Percentiles rank a stretch among this genome's conserved stretches.
Conservation (phyloP, 1,140 invertebrate genomes). For the Aleiodes sp. region DNA sequence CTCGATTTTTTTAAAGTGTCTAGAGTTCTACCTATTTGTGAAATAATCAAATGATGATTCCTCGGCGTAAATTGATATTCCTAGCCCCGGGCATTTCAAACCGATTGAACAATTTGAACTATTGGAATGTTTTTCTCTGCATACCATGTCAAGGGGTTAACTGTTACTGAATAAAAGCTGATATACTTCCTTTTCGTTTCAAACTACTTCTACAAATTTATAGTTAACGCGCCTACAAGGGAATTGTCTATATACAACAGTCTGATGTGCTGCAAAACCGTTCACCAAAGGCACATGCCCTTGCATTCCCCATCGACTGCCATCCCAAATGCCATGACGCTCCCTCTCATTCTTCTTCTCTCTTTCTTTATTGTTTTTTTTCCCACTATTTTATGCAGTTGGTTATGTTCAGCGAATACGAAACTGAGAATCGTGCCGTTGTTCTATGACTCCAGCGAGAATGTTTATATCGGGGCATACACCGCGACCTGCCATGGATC, state of each 20-base stretch:
- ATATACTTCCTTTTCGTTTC: not conserved
- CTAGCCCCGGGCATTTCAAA: no score
- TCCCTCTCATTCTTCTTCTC: conserved; percentile 25
- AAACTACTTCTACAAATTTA: not conserved
- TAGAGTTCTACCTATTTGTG: no score
- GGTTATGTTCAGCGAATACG: not conserved
- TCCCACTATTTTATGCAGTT: no score
- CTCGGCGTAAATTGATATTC: not conserved
- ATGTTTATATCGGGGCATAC: not conserved
- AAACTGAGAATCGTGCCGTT: not conserved
- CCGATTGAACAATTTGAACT: not conserved
- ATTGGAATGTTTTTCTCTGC: not conserved
- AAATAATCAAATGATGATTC: no score
- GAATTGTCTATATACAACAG: not conserved
- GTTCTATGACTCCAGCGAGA: not conserved
- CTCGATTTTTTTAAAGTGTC: no score
- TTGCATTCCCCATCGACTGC: conserved; percentile 28
- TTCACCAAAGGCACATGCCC: conserved; percentile 15
- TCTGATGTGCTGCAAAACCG: not conserved
- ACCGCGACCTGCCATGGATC: conserved; percentile 3
- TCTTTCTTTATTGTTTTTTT: not conserved
- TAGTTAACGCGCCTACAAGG: not conserved
- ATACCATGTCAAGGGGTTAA: not conserved
- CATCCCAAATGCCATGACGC: conserved; percentile 32
- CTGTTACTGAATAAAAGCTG: not conserved